Base-by-base conservation (phyloP, 2,888 invertebrate species). In the Rhagonycha lutea region DNA sequence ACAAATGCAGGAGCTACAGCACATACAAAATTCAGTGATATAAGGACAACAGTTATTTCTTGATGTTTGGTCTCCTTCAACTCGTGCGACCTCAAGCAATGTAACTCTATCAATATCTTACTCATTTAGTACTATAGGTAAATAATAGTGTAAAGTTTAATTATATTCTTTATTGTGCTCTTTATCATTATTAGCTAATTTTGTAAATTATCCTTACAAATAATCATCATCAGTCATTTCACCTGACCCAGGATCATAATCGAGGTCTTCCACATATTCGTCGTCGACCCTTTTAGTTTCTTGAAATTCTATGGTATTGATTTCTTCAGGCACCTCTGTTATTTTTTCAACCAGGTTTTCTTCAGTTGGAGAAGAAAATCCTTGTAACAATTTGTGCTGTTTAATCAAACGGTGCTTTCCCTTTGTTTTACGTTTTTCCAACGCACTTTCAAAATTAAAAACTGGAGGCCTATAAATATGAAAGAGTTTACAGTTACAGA, bases 371-470 rank as follows among this genome's bases (percentile, higher is more conserved):
- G 72, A 68, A 5, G 80, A 80, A 72, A 82, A 85, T 12, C 84
- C 86, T 78, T 87, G 83, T 9, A 87, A 76, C 28, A 84, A 70
- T 60, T 85, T 83, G 61, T 87, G 85, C 74, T 86, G 85, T 32
- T 85, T 80, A 65, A 85, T 75, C 62, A 83, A 75, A 72, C 81
- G 84, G 73, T 83, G 82, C 77, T 87, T 88, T 23, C 90, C 89
- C 81, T 90, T 90, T 72, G 89, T 88, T 65, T 89, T 89, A 79
- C 91, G 91, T 24, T 89, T 88, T 61, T 90, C 89, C 87, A 91
- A 89, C 3, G 90, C 91, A 69, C 89, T 88, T 79, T 91, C 90
- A 61, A 92, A 86, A 84, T 92, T 91, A 83, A 92, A 92, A 70
- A 90, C 88, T 74, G 91, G 91, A 0, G 92, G 91, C 65, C 92